Percentiles rank a stretch among this genome's conserved stretches.
Conservation (phyloP, 2,113 vertebrate species). For the Fulmarus glacialis region DNA sequence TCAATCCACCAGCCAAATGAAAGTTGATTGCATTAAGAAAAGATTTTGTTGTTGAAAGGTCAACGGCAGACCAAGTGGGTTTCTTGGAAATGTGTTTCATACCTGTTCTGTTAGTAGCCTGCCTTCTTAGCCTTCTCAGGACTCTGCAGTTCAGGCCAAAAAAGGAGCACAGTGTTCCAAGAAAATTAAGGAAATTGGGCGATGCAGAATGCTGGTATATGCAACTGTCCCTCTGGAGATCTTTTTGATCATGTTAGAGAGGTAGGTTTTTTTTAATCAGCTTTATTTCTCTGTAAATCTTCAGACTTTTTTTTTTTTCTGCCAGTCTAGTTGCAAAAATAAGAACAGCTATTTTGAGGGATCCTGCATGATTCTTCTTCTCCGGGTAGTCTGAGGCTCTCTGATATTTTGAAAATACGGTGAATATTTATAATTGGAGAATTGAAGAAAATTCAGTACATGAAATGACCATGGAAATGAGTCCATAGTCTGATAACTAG, state of each 20-base stretch:
- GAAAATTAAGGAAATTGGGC: neutral
- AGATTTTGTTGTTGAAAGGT: neutral
- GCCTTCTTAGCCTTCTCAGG: neutral
- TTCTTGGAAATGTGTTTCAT: neutral
- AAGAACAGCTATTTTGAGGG: neutral
- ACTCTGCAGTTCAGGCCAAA: neutral
- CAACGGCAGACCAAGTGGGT: neutral
- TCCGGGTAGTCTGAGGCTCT: neutral
- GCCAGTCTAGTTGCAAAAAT: neutral
- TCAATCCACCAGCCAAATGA: neutral
- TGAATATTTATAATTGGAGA: neutral
- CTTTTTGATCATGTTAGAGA: neutral
- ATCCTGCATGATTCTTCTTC: neutral
- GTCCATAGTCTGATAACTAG: neutral
- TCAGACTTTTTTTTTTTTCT: neutral
- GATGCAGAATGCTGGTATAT: neutral
- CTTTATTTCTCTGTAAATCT: neutral
- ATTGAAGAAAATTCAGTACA: neutral
- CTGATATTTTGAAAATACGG: neutral
- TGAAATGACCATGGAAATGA: neutral
- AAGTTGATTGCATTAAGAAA: neutral
- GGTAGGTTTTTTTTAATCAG: neutral
- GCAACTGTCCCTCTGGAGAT: neutral
- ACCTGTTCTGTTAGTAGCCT: neutral
- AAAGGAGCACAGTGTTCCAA: neutral